A percentile compares a stretch with the other conserved stretches of the same genome.
Evolutionary conservation across 2,888 invertebrate genomes (phyloP).

Genomic region (Pheosia gnoma): DNA sequence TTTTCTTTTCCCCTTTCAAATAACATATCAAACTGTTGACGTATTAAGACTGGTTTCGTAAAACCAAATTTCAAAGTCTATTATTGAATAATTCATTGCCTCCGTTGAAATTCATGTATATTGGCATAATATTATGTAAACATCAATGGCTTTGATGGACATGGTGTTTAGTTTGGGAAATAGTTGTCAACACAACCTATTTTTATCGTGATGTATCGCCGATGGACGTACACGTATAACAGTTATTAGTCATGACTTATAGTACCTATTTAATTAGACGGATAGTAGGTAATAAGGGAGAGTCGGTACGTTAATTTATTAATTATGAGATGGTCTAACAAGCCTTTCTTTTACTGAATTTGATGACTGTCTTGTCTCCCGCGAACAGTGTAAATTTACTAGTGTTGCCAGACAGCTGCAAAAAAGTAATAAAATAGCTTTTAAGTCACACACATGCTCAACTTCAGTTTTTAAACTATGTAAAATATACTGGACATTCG

Average conservation of each 20-base stretch:
- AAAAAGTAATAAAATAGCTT: not conserved
- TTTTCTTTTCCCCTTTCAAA: constrained; percentile 22
- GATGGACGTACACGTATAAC: constrained; percentile 17
- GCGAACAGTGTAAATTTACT: not conserved
- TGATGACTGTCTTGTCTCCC: not conserved
- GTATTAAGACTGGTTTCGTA: not conserved
- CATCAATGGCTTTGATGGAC: constrained; percentile 14
- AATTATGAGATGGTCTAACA: no score
- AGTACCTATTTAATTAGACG: constrained; percentile 3
- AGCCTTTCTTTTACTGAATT: no score
- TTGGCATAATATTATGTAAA: constrained; percentile 12
- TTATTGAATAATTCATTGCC: constrained; percentile 4
- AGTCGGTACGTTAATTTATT: no score
- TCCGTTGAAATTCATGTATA: constrained; percentile 5
- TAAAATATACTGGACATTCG: no score
- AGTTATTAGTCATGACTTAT: constrained; percentile 37
- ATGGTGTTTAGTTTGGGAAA: constrained; percentile 17
- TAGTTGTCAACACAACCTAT: constrained; percentile 23
- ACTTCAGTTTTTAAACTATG: not conserved
- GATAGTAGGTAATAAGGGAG: no score
- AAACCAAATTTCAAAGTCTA: not conserved
- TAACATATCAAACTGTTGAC: constrained; percentile 10
- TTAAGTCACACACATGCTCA: not conserved
- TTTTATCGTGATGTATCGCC: constrained; percentile 14
- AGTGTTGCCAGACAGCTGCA: not conserved